These are phyloP conservation scores for Eupithecia subumbrata DNA, from an alignment of 2,888 invertebrate genomes.

Conservation along the genomic window DNA sequence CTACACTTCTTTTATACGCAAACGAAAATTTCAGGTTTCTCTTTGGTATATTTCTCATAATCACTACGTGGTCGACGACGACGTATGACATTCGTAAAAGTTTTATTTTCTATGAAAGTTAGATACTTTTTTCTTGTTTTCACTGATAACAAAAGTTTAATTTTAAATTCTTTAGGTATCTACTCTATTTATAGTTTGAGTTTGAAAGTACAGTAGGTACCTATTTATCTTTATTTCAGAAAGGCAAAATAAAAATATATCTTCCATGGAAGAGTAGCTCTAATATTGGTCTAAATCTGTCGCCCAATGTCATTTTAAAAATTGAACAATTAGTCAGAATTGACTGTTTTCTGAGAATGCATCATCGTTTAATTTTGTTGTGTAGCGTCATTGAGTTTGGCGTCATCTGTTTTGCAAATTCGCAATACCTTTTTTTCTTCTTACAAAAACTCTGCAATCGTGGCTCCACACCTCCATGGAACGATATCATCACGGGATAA, in stretches of 20 bases:
- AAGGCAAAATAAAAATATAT: neutral
- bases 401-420: neutral
- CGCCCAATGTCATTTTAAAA: neutral
- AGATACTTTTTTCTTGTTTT: neutral
- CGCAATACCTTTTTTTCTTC: neutral
- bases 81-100: neutral
- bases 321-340: neutral
- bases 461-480: neutral
- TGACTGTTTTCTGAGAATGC: neutral
- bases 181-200: neutral
- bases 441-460: neutral
- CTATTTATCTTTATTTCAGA: neutral
- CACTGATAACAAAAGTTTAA: neutral
- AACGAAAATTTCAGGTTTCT: neutral
- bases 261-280: neutral
- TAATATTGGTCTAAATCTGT: neutral
- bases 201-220: neutral
- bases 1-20: too few species aligned
- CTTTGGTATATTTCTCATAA: neutral
- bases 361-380: neutral
- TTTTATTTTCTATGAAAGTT: neutral
- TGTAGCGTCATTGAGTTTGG: neutral
- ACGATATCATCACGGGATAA: neutral
- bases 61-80: neutral
- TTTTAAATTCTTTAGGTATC: neutral